Evolutionary conservation across 2,797 vertebrate species (phyloP), one percentile per base, ranked within the genome.

Genomic region (Masticophis lateralis): DNA sequence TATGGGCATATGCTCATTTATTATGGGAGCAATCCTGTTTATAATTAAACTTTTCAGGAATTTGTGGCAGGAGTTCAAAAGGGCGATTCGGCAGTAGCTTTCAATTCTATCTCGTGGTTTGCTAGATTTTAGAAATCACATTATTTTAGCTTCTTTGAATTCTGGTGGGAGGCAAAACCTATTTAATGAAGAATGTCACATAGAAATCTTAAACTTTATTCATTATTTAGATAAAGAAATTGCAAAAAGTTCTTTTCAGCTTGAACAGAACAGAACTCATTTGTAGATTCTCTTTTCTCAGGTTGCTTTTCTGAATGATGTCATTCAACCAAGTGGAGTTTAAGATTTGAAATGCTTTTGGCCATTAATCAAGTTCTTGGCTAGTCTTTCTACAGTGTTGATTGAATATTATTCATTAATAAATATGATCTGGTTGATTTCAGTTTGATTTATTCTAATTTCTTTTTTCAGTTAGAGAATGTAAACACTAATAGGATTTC

Each of bases 321-420:
- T 79, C 4, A 47, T 2, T 86, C 95, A 11, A 86, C 89, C 28
- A 89, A 89, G 32, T 61, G 47, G 8, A 28, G n/a, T 22, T 11
- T 74, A 13, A 47, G 27, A 37, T 22, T 93, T 95, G 91, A 91
- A 95, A 94, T 91, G 60, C 59, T 74, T 94, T 94, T 93, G 61
- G 59, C 94, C 94, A 8, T 94, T 95, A 92, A 91, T 93, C 89
- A 94, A 94, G 91, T 90, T 61, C 37, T 93, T 88, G 90, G 92
- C 79, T 83, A 93, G n/a, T 22, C 90, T 96, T 96, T 96, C 89
- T 93, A 74, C 93, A 79, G 4, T 92, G 90, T 59, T 95, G 95
- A 96, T 92, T 96, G 92, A 90, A 63, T 95, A 74, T 55, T 94
- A 79, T 94, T 37, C 86, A 95, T 89, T 86, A 95, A 92, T 91